These are phyloP conservation scores for Nettapus auritus DNA, from an alignment of 2,113 vertebrate species.

Conservation along the genomic window DNA sequence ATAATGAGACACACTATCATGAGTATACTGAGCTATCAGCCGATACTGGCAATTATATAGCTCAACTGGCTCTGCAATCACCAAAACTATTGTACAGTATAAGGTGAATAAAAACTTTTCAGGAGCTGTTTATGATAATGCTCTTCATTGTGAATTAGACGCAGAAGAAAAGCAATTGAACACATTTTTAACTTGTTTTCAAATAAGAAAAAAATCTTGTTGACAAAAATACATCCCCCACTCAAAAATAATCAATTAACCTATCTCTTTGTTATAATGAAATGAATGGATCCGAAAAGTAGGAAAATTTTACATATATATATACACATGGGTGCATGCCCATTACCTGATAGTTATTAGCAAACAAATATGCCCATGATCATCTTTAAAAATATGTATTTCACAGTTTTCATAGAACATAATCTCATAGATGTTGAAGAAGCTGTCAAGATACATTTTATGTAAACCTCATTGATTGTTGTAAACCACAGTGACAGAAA, in stretches of 20 bases:
- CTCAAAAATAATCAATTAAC: neutral
- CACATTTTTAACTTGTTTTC: neutral
- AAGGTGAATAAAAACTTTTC: neutral
- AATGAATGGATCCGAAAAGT: neutral
- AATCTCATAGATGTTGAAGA: neutral
- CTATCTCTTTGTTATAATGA: neutral
- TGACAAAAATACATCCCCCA: neutral
- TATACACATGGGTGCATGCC: neutral
- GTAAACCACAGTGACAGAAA: neutral
- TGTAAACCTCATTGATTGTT: neutral
- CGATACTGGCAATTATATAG: neutral
- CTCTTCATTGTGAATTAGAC: neutral
- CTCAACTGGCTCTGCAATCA: neutral
- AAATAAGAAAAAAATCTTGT: neutral
- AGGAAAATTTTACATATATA: neutral
- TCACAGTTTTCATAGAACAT: neutral
- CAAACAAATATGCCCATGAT: neutral
- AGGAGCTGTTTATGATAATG: rapidly evolving
- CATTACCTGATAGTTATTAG: neutral
- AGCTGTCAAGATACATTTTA: neutral
- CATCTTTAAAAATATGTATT: neutral
- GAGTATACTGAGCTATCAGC: neutral
- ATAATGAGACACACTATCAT: neutral
- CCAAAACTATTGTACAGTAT: neutral
- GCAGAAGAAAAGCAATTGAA: neutral